Percentiles rank a stretch among this genome's conserved stretches.
Evolutionary conservation across 2,888 invertebrate genomes (phyloP).

Genomic region (Neocrepidodera transversa): DNA sequence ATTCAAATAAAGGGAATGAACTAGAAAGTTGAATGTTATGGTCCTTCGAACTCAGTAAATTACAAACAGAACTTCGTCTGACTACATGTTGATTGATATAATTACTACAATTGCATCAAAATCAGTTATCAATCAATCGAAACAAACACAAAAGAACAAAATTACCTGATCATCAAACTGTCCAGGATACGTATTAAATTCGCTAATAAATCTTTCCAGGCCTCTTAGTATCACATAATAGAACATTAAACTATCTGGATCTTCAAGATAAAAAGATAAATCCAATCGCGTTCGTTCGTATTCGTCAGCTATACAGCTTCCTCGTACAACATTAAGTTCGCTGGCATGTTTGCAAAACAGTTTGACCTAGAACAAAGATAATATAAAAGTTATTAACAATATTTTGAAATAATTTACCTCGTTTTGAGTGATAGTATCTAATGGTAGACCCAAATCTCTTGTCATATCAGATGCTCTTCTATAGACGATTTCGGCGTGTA

Average conservation of each 20-base stretch:
- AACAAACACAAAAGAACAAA: background rate
- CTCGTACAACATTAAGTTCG: conserved; percentile 80
- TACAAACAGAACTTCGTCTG: too few species aligned
- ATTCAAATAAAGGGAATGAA: too few species aligned
- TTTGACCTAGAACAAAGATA: conserved; percentile 65
- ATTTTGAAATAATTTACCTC: conserved; percentile 60
- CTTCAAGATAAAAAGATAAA: conserved; percentile 66
- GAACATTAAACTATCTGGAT: conserved; percentile 85
- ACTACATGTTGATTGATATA: too few species aligned
- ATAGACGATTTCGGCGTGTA: conserved; percentile 83
- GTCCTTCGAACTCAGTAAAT: too few species aligned
- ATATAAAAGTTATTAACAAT: background rate
- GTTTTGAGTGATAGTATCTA: conserved; percentile 76
- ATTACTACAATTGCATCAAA: too few species aligned
- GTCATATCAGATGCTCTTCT: conserved; percentile 82
- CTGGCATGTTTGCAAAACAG: conserved; percentile 89
- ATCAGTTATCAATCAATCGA: too few species aligned
- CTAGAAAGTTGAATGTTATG: too few species aligned
- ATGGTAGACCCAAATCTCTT: conserved; percentile 77
- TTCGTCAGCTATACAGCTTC: conserved; percentile 81
- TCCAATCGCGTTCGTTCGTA: conserved; percentile 66
- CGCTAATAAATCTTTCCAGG: conserved; percentile 87
- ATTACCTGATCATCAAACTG: conserved; percentile 78
- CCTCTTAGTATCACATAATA: conserved; percentile 90
- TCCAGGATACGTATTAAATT: conserved; percentile 90